Evolutionary conservation across 2,888 invertebrate genomes (phyloP), one percentile per base, ranked within the genome.

Genomic region (Mycogona germanica): DNA sequence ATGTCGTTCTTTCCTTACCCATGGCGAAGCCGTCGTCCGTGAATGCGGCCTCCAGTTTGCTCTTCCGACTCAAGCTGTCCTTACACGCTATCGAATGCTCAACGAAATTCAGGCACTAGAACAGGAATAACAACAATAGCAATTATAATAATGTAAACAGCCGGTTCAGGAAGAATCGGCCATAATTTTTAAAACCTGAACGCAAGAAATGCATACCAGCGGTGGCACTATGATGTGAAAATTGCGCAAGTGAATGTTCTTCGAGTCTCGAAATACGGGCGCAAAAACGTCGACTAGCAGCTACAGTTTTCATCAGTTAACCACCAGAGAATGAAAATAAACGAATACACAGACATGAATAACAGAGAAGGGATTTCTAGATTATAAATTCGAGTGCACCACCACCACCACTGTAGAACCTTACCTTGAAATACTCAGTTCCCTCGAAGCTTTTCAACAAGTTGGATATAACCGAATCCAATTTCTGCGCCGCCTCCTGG

Each of bases 11-110:
- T n/a, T 14, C 3, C 23, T 29, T 73, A 67, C 96, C 98, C 79
- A 98, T 87, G 3, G 93, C 87, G 73, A 98, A 97, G 14, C 98
- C 98, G 71, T 98, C 98, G 70, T 98, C 97, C 12, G 95, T 93
- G 67, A 98, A 93, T 1, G 89, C 82, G 47, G 89, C 86, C 14
- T 87, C 88, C 14, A 76, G 75, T 72, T 84, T 86, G 66, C 86
- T 86, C 67, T 89, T 91, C 67, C 93, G 93, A 57, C 81, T 84
- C 71, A 97, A 80, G 69, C 87, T 87, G 64, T 96, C 93, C 67
- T 95, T 95, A 59, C 87, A 85, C 44, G 83, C 78, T 58, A 96
- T 80, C 62, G 91, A 84, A 68, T 96, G 84, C 65, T 98, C 95
- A 23, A 97, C 82, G 72, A 87, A 96, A 71, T 95, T 97, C 55